Evolutionary conservation across 1,140 invertebrate species (phyloP).

Genomic region (Portunus trituberculatus): DNA sequence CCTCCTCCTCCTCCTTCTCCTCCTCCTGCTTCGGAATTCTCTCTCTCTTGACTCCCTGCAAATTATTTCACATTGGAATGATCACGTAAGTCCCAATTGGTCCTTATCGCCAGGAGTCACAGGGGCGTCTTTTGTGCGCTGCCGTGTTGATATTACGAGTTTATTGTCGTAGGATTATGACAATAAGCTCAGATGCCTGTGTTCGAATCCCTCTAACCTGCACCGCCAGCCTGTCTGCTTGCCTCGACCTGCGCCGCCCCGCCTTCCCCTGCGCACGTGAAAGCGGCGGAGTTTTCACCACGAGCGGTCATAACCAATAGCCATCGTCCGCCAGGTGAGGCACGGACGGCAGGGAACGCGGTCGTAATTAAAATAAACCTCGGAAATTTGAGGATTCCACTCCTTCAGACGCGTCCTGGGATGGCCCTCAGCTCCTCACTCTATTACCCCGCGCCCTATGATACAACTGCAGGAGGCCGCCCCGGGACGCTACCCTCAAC

Average conservation of each 20-base stretch:
- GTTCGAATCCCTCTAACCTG: constrained; percentile 25
- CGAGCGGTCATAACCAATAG: constrained; percentile 65
- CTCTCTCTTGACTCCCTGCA: constrained; percentile 60
- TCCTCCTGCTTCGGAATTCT: not conserved
- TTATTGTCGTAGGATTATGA: constrained; percentile 64
- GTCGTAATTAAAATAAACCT: constrained; percentile 72
- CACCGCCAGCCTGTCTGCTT: not conserved
- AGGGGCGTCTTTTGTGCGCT: constrained; percentile 62
- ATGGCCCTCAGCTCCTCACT: constrained; percentile 68
- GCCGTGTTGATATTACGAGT: constrained; percentile 55
- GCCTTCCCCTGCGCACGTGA: too few species aligned
- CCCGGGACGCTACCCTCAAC: not conserved
- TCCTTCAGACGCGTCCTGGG: constrained; percentile 61
- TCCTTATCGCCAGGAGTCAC: constrained; percentile 50
- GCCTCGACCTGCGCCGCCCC: not conserved
- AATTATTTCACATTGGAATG: constrained; percentile 69
- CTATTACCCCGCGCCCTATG: constrained; percentile 74
- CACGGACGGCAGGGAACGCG: constrained; percentile 43
- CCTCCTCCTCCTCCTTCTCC: not conserved
- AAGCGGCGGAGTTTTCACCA: constrained; percentile 30
- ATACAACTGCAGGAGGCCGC: constrained; percentile 73
- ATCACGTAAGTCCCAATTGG: constrained; percentile 56
- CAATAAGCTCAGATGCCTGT: constrained; percentile 54
- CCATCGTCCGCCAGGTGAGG: constrained; percentile 59
- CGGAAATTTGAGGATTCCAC: constrained; percentile 57